These are phyloP conservation scores for Chelon labrosus DNA, from an alignment of 2,797 vertebrate genomes.

Conservation along the genomic window DNA sequence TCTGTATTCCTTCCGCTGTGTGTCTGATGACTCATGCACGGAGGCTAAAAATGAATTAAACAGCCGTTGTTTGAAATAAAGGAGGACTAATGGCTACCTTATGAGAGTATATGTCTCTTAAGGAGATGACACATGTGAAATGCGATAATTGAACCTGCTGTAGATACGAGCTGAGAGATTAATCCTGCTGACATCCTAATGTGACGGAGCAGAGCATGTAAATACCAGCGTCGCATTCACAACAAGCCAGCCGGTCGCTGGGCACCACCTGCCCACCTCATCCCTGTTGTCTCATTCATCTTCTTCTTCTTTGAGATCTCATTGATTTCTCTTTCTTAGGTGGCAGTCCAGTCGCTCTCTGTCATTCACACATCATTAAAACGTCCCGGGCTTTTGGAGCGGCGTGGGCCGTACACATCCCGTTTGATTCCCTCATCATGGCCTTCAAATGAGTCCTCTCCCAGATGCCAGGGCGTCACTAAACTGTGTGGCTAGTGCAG, in stretches of 20 bases:
- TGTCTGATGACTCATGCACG: constrained; percentile 58
- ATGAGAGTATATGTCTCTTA: constrained; percentile 28
- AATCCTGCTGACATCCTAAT: constrained; percentile 24
- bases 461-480: constrained; percentile 20
- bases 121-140: background rate
- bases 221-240: constrained; percentile 22
- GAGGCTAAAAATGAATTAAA: constrained; percentile 32
- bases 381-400: background rate
- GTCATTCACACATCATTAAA: constrained; percentile 45
- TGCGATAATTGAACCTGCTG: constrained; percentile 24
- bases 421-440: constrained; percentile 18
- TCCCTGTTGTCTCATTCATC: constrained; percentile 31
- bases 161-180: constrained; percentile 29
- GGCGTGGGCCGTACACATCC: background rate
- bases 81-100: constrained; percentile 43
- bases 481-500: constrained; percentile 13
- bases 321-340: constrained; percentile 19
- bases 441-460: constrained; percentile 15
- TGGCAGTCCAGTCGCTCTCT: background rate
- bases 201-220: constrained; percentile 29
- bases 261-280: background rate
- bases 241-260: background rate
- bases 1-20: constrained; percentile 24
- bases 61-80: constrained; percentile 49
- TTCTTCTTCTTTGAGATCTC: constrained; percentile 25